Evolutionary conservation across 2,797 vertebrate genomes (phyloP).

Genomic region (Prunella strophiata): DNA sequence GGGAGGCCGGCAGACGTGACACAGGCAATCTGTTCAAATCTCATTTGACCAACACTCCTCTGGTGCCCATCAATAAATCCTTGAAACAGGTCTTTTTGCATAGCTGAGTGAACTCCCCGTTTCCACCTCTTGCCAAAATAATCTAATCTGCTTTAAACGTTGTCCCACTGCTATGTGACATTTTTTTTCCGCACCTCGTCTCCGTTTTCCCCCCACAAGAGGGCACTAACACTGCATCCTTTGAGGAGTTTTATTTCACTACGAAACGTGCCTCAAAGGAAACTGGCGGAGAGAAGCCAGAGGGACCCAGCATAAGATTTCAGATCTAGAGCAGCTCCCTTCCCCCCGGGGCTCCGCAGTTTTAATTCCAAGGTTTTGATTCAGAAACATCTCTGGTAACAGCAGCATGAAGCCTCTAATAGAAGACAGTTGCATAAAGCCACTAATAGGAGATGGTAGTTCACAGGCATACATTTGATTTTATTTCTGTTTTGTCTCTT

Average conservation of each 20-base stretch:
- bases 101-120: neutral
- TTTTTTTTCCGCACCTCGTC: neutral
- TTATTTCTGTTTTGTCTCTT: constrained; percentile 25
- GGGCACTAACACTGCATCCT: constrained; percentile 72
- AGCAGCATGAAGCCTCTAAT: constrained; percentile 27
- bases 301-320: neutral
- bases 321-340: neutral
- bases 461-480: constrained; percentile 5
- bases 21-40: neutral
- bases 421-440: constrained; percentile 15
- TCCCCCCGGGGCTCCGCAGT: neutral
- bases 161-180: neutral
- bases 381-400: constrained; percentile 19
- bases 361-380: constrained; percentile 50
- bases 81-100: neutral
- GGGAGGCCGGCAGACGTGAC: neutral
- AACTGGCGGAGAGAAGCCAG: neutral
- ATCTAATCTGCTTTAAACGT: neutral
- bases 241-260: neutral
- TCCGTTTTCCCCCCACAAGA: constrained; percentile 64
- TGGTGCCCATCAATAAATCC: neutral
- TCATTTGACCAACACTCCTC: neutral
- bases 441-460: constrained; percentile 1
- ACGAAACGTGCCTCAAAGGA: neutral
- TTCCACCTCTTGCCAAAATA: neutral